Conservation (phyloP, 2,113 vertebrate species). For the Lepus americanus region DNA sequence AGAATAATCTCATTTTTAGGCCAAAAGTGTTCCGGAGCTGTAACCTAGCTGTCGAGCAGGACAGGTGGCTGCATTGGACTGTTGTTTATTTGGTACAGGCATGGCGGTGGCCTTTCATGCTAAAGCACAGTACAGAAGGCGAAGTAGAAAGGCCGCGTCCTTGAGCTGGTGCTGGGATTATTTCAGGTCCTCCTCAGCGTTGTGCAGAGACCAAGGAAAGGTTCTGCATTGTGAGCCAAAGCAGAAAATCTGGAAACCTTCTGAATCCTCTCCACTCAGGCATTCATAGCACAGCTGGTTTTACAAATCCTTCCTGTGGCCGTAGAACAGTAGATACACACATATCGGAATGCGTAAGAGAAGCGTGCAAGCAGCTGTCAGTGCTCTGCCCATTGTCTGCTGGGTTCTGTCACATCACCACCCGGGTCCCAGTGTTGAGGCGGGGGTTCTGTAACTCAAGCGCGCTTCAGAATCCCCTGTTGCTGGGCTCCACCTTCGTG, state of each 20-base stretch:
- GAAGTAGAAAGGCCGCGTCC: background rate
- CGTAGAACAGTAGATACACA: background rate
- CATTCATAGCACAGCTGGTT: background rate
- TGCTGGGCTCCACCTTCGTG: background rate
- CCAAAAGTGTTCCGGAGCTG: background rate
- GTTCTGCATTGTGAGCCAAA: background rate
- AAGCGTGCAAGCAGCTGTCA: background rate
- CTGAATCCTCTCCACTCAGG: background rate
- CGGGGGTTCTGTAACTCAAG: background rate
- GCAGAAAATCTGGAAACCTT: background rate
- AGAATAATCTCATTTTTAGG: background rate
- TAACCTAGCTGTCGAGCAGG: background rate
- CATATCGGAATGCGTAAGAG: background rate
- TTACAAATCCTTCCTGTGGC: no score
- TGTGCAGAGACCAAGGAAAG: background rate
- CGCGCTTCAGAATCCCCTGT: background rate
- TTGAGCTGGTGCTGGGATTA: background rate
- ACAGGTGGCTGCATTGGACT: background rate
- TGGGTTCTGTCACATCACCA: background rate
- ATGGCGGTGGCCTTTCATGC: background rate
- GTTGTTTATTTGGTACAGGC: background rate
- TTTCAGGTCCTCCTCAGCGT: background rate
- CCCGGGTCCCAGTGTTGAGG: background rate
- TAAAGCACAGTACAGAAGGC: background rate
- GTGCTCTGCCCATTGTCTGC: background rate